Evolutionary conservation across 2,888 invertebrate genomes (phyloP), one percentile per base, ranked within the genome.

Genomic region (Temnothorax rugatulus): DNA sequence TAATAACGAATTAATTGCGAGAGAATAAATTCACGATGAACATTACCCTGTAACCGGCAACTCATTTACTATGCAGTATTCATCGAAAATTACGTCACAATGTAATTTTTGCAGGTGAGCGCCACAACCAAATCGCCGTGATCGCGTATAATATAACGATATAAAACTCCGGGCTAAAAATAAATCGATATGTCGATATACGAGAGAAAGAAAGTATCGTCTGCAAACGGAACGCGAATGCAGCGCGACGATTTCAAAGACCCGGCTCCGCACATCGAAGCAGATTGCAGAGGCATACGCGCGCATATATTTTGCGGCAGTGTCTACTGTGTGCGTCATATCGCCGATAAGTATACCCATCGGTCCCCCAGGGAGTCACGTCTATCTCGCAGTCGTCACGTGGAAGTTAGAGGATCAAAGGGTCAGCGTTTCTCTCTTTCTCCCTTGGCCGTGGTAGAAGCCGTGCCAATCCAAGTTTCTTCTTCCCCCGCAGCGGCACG

Each of bases 351-450:
- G 64, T 44, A 13, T 41, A 69, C n/a, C 77, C 54, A 57, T 64
- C 9, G 79, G 38, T 66, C 69, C 71, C 84, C 83, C 69, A 25
- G 84, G 63, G 87, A 86, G 86, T 86, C 88, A 82, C 88, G 86
- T 86, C 84, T 85, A 87, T 88, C 84, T 88, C 82, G 73, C 74
- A 81, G 82, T 82, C 87, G 84, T 88, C 89, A 86, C 89, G 87
- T 89, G 84, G 82, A 86, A 81, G 83, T 87, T 86, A 69, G 63
- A 69, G 87, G 88, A 87, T 90, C 89, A 86, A 90, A 88, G 86
- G 88, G 87, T 90, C 89, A 84, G 84, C 82, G 85, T 87, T 82
- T 85, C 83, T 82, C 68, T 83, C 79, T 59, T 61, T 64, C 84
- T 66, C 63, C 5, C 76, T 4, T 18, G 18, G 54, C 1, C 59